phyloP scores from a whole-genome alignment of 1,140 invertebrate genomes.

The Temnothorax longispinosus region DNA sequence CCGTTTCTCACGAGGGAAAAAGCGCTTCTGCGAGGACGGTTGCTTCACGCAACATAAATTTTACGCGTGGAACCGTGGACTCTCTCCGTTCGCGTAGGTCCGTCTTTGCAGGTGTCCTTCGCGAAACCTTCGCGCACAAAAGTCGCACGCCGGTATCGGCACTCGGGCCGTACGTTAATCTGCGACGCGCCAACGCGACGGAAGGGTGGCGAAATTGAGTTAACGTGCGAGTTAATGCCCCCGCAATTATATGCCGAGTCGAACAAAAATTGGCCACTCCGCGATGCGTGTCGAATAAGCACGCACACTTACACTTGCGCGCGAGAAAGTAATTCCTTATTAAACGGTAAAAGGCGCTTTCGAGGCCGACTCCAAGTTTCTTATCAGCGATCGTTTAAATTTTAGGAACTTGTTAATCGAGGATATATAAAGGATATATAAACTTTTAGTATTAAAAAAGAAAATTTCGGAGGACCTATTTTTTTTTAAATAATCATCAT shows the following conservation, averaged over 20 bases:
- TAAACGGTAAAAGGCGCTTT: not conserved
- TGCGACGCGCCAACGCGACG: not conserved
- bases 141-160: constrained; percentile 12
- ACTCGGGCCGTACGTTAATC: constrained; percentile 26
- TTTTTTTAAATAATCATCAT: too few relatives aligned
- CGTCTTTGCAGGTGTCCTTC: constrained; percentile 62
- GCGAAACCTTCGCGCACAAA: constrained; percentile 45
- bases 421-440: too few relatives aligned
- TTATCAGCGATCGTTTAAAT: not conserved
- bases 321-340: not conserved
- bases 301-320: not conserved
- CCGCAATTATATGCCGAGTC: not conserved
- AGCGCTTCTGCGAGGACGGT: constrained; percentile 19
- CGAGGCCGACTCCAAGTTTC: not conserved
- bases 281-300: not conserved
- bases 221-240: constrained; percentile 35
- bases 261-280: not conserved
- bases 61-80: constrained; percentile 38
- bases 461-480: not conserved
- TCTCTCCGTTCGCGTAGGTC: not conserved
- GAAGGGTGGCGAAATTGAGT: constrained; percentile 44
- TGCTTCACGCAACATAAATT: constrained; percentile 76
- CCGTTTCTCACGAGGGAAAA: constrained; percentile 42
- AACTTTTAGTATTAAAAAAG: not conserved
- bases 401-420: not conserved